Evolutionary conservation across 2,888 invertebrate species (phyloP), one percentile per base, ranked within the genome.

Genomic region (Unio delphinus): DNA sequence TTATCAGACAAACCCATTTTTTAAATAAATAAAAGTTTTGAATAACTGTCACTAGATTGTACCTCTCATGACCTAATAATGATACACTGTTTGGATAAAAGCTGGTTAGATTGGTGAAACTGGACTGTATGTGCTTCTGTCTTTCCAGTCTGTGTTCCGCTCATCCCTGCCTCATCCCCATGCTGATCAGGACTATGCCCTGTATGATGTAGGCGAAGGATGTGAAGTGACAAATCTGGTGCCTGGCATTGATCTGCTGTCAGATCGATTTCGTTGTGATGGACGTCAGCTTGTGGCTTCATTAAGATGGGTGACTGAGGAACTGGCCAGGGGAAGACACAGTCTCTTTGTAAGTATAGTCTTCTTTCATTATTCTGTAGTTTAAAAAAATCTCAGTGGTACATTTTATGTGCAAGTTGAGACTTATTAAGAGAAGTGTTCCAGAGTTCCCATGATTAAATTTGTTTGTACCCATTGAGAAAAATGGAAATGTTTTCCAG

Each of bases 111-210:
- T 45, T 45, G 15, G 11, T 45, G 11, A 45, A 45, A 15, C 45
- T 15, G 4, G 45, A 45, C 45, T 45, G 45, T 45, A 15, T 45
- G 34, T 34, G 8, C 34, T 63, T 65, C 20, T 45, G 23, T 64
- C 60, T 69, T 74, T 74, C 3, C 80, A 89, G 87, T 87, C 88
- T 0, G 70, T 90, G 75, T 89, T 90, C 76, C 81, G 89, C 28
- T 77, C 88, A 3, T 88, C 89, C 3, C 73, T 90, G 67, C 90
- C 89, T 45, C 90, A 90, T 77, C 89, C 90, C 7, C 81, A 72
- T 30, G 82, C 89, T 67, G 90, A 90, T 79, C 68, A 87, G 61
- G 89, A 89, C 75, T 90, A 89, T 78, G 89, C 89, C 54, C 76
- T 86, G 73, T 89, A 89, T 71, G 87, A 88, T 70, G 84, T 89